Percentiles rank a stretch among this genome's conserved stretches.
These are phyloP conservation scores for Picathartes gymnocephalus DNA, from an alignment of 2,113 vertebrate genomes.

Conservation along the genomic window DNA sequence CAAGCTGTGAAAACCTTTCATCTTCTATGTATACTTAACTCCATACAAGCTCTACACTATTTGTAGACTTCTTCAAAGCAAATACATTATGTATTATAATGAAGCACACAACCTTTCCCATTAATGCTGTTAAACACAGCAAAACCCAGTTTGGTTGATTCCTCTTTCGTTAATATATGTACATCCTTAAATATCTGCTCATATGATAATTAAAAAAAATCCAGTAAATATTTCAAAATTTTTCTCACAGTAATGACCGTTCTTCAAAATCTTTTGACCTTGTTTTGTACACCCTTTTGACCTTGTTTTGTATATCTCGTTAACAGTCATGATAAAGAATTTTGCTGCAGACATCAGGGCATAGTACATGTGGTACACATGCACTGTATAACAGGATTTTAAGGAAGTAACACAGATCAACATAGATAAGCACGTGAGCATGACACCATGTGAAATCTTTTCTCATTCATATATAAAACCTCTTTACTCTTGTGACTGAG, in stretches of 20 bases:
- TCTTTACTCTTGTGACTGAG: neutral
- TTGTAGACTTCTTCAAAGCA: neutral
- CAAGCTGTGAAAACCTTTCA: neutral
- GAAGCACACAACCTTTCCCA: neutral
- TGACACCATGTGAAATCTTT: neutral
- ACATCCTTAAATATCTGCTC: neutral
- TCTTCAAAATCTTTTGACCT: neutral
- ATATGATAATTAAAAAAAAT: neutral
- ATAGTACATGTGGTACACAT: neutral
- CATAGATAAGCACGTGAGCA: neutral
- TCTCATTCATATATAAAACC: neutral
- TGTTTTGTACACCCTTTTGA: neutral
- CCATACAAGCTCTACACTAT: neutral
- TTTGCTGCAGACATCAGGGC: neutral
- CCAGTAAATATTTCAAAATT: neutral
- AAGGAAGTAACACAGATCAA: neutral
- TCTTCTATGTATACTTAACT: neutral
- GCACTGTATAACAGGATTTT: neutral
- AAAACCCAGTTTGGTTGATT: neutral
- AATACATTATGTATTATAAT: neutral
- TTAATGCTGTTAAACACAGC: neutral
- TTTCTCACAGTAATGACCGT: neutral
- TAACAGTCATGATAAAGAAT: neutral
- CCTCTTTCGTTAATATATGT: neutral
- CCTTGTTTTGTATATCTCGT: neutral